phyloP scores from a whole-genome alignment of 2,797 vertebrate genomes.

The Hapalemur alaotrensis region DNA sequence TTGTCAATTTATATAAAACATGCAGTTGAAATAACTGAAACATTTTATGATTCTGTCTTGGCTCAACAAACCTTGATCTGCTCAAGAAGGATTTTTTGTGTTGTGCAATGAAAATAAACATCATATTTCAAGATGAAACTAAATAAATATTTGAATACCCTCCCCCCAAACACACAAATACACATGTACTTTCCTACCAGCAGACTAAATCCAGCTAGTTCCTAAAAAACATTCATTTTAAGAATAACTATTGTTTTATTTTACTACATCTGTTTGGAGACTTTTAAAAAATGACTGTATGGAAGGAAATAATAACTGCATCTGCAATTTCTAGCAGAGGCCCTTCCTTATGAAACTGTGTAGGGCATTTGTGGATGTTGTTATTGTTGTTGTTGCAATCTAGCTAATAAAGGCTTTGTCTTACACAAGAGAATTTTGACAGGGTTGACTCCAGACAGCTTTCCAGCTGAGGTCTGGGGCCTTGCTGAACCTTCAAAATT shows the following conservation, averaged over 20 bases:
- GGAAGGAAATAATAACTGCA: constrained; percentile 79
- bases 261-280: constrained; percentile 66
- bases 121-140: constrained; percentile 32
- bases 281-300: constrained; percentile 77
- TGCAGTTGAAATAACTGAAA: constrained; percentile 58
- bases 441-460: constrained; percentile 91
- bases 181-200: not conserved
- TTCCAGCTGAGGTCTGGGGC: constrained; percentile 90
- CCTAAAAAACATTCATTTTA: constrained; percentile 52
- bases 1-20: constrained; percentile 57
- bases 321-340: constrained; percentile 75
- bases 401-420: constrained; percentile 89
- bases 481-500: constrained; percentile 90
- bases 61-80: constrained; percentile 14
- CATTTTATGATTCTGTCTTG: constrained; percentile 5
- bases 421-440: constrained; percentile 89
- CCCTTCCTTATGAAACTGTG: constrained; percentile 80
- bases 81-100: not conserved
- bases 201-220: constrained; percentile 17
- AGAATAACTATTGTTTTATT: constrained; percentile 31
- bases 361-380: constrained; percentile 71
- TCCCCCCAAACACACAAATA: constrained; percentile 8
- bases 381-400: constrained; percentile 85
- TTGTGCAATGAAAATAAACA: constrained; percentile 37
- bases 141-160: constrained; percentile 28